These are phyloP conservation scores for Sebastes itinus DNA, from an alignment of 2,797 vertebrate genomes.

Conservation along the genomic window DNA sequence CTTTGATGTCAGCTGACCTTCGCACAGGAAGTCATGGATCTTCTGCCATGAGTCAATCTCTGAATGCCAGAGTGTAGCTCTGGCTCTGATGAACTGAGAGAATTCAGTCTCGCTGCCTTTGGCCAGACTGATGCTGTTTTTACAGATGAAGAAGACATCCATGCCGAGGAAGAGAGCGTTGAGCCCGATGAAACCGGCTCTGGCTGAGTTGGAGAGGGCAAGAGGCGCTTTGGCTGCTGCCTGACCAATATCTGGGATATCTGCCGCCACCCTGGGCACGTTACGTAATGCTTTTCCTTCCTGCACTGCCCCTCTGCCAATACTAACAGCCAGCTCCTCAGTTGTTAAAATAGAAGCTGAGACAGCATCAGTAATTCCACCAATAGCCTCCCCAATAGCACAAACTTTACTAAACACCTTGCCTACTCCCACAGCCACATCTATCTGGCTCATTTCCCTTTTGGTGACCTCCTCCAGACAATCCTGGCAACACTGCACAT, in stretches of 20 bases:
- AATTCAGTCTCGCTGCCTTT: slow-evolving; percentile 67
- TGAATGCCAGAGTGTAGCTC: slow-evolving; percentile 71
- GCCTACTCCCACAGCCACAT: no score
- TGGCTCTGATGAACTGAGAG: slow-evolving; percentile 73
- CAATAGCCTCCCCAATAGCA: no score
- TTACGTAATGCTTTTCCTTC: slow-evolving; percentile 57
- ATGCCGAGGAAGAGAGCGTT: slow-evolving; percentile 77
- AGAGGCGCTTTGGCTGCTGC: slow-evolving; percentile 61
- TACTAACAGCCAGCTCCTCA: no score
- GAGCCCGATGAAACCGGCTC: slow-evolving; percentile 62
- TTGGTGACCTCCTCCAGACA: no score
- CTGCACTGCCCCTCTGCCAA: neutral
- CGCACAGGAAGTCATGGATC: slow-evolving; percentile 53
- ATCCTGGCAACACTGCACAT: no score
- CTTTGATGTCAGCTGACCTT: slow-evolving; percentile 38
- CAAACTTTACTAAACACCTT: no score
- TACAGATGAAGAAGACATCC: slow-evolving; percentile 78
- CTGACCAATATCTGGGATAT: slow-evolving; percentile 75
- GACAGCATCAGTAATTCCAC: no score
- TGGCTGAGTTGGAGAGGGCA: slow-evolving; percentile 54
- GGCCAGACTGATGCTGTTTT: slow-evolving; percentile 73
- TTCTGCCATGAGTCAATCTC: slow-evolving; percentile 72
- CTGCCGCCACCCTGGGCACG: slow-evolving; percentile 60
- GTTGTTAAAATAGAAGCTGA: no score
- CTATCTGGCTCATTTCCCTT: no score